Conservation (phyloP, 2,888 invertebrate species). For the Lathronympha strigana region DNA sequence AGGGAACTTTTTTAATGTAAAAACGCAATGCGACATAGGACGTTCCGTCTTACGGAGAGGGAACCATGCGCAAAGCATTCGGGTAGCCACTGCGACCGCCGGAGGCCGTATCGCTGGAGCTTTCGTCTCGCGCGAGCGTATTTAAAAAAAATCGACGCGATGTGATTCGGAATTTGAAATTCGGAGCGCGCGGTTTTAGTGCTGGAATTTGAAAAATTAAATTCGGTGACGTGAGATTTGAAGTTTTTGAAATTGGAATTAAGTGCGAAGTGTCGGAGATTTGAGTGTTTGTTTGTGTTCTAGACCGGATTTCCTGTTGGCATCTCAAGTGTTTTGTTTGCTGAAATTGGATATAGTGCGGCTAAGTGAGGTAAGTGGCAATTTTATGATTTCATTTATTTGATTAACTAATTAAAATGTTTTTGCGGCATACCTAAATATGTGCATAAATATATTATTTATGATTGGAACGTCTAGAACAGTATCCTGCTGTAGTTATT, state of each 20-base stretch:
- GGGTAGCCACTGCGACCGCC: constrained; percentile 50
- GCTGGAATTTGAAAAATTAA: constrained; percentile 15
- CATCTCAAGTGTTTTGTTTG: constrained; percentile 30
- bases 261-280: constrained; percentile 24
- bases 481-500: too few relatives aligned
- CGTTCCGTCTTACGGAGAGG: constrained; percentile 62
- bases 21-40: constrained; percentile 82
- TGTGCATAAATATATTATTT: too few relatives aligned
- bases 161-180: constrained; percentile 30
- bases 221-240: constrained; percentile 20
- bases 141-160: constrained; percentile 41
- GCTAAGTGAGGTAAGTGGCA: constrained; percentile 30
- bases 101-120: constrained; percentile 46
- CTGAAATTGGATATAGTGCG: constrained; percentile 33
- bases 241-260: constrained; percentile 27
- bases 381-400: constrained; percentile 2
- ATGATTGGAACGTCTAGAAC: too few relatives aligned
- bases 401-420: not conserved
- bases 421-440: not conserved
- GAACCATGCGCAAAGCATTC: constrained; percentile 81
- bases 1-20: constrained; percentile 62
- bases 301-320: constrained; percentile 39
- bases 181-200: constrained; percentile 14
- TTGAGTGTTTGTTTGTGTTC: constrained; percentile 23
- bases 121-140: constrained; percentile 44